These are phyloP conservation scores for Charanyca ferruginea DNA, from an alignment of 2,888 invertebrate species.

Conservation along the genomic window DNA sequence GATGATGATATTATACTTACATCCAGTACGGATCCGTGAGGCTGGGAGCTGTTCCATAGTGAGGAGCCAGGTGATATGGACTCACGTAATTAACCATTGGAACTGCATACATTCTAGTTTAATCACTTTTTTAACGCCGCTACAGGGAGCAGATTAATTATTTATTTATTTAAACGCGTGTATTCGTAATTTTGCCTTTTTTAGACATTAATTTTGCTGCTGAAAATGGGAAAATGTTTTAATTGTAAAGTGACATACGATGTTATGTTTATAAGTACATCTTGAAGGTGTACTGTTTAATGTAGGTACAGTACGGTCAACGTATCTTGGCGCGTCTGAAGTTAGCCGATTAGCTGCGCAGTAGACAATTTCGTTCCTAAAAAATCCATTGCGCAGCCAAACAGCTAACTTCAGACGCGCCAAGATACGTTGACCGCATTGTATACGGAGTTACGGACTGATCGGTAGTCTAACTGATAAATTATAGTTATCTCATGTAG, in stretches of 20 bases:
- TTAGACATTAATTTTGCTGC: not conserved
- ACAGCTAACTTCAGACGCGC: too few relatives aligned
- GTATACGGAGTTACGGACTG: too few relatives aligned
- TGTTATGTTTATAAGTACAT: not conserved
- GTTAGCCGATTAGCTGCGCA: too few relatives aligned
- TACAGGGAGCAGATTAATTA: not conserved
- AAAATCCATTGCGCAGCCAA: too few relatives aligned
- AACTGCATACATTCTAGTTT: slow-evolving; percentile 83
- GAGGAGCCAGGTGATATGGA: slow-evolving; percentile 78
- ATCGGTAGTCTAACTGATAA: too few relatives aligned
- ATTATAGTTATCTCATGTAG: too few relatives aligned
- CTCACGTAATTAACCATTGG: slow-evolving; percentile 84
- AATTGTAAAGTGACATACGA: slow-evolving; percentile 14
- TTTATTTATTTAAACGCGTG: not conserved
- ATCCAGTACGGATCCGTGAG: slow-evolving; percentile 84
- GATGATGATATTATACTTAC: slow-evolving; percentile 79
- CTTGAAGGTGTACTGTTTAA: too few relatives aligned
- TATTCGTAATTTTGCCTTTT: too few relatives aligned
- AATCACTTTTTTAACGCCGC: slow-evolving; percentile 1
- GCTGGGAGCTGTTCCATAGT: slow-evolving; percentile 72
- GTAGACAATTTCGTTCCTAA: too few relatives aligned
- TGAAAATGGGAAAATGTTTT: not conserved
- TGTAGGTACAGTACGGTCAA: too few relatives aligned
- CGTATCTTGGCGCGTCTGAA: too few relatives aligned
- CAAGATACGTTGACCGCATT: too few relatives aligned